Conservation (phyloP, 2,113 vertebrate genomes). For the Dinomys branickii region DNA sequence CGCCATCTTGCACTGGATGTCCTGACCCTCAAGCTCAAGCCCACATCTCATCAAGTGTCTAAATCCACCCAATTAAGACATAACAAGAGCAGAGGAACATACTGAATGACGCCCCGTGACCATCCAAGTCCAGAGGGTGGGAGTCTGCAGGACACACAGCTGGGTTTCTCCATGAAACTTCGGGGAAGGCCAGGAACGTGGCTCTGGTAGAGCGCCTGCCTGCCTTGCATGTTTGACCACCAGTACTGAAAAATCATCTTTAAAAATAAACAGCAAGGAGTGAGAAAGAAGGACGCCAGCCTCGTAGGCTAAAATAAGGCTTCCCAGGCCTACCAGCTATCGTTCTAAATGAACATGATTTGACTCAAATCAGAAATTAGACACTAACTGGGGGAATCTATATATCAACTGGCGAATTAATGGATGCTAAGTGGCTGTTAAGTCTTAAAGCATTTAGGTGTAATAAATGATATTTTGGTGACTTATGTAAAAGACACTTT, state of each 20-base stretch:
- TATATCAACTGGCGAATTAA: background rate
- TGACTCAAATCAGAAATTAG: background rate
- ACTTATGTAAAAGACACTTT: background rate
- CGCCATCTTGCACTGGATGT: background rate
- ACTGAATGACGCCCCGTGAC: background rate
- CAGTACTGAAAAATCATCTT: background rate
- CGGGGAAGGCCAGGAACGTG: background rate
- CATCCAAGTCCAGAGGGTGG: background rate
- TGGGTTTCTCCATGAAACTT: constrained; percentile 1
- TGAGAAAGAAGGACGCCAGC: background rate
- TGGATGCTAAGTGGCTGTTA: background rate
- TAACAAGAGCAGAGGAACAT: background rate
- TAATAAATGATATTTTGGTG: background rate
- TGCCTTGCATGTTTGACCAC: background rate
- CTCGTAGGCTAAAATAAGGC: background rate
- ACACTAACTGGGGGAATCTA: background rate
- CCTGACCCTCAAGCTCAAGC: background rate
- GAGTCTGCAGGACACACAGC: background rate
- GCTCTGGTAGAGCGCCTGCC: background rate
- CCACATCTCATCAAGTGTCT: background rate
- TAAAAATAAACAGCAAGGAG: background rate
- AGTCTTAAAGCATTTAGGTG: background rate
- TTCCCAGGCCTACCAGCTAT: background rate
- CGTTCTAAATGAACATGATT: background rate
- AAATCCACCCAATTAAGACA: background rate